Conservation (phyloP, 2,797 vertebrate species). For the Myotis vivesi region DNA sequence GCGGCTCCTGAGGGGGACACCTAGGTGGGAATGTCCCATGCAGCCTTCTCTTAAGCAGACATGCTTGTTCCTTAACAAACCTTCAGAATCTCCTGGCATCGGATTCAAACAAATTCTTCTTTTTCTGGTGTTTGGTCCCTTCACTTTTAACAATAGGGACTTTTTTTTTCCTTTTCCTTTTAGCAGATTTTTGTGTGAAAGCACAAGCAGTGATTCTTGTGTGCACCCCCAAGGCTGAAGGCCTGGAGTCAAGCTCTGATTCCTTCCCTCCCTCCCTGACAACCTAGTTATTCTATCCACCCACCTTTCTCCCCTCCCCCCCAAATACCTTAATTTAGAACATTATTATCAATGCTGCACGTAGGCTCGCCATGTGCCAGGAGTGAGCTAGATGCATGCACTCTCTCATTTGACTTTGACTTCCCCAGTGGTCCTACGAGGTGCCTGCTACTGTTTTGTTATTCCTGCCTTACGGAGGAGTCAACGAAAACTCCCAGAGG, state of each 20-base stretch:
- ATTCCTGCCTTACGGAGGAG: not conserved
- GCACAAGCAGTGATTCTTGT: not conserved
- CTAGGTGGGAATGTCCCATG: not conserved
- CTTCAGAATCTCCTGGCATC: not conserved
- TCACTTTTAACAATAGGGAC: not conserved
- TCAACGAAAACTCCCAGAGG: not conserved
- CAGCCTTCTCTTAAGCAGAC: not conserved
- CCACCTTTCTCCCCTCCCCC: not conserved
- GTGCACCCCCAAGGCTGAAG: not conserved
- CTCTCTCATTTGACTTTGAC: not conserved
- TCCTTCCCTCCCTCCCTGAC: not conserved
- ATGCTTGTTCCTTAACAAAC: not conserved
- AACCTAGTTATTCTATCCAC: not conserved
- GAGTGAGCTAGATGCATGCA: not conserved
- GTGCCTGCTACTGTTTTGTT: too few relatives aligned
- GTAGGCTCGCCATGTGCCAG: not conserved
- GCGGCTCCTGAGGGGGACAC: not conserved
- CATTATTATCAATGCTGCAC: not conserved
- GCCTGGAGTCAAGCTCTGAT: not conserved
- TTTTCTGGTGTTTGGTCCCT: not conserved
- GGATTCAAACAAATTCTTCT: not conserved
- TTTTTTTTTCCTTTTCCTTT: not conserved
- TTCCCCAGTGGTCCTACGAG: accelerated
- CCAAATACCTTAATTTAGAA: conserved; percentile 1
- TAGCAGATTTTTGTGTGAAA: not conserved